Base-by-base conservation (phyloP, 2,888 invertebrate genomes). In the Tenthredo mesomela region DNA sequence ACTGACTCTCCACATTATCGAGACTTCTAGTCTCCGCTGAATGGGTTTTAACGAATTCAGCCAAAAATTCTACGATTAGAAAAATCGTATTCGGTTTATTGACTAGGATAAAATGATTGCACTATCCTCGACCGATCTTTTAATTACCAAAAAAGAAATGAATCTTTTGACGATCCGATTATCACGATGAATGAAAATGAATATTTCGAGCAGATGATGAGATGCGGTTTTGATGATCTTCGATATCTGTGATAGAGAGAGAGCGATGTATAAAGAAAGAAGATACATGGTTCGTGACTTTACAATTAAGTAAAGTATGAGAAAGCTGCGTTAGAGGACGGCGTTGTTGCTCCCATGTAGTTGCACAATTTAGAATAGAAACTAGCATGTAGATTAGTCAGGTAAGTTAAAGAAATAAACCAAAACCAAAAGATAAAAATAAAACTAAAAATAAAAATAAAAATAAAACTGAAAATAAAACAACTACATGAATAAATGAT, bases 261-360 rank as follows among this genome's bases (percentile, higher is more conserved):
- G 29, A 21, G 18, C 6, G 25, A 67, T 47, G 70, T 29, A 33
- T n/a, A 65, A 70, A 65, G 67, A 33, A 47, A 29, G 47, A 25
- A 37, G 43, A 21, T 9, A n/a, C 80, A 67, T 67, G 40, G 70
- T 29, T 40, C 4, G 33, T 12, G 6, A 43, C 83, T n/a, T 65
- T 73, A 43, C 71, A 25, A 73, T 43, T 73, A 12, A 21, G 43
- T 43, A 58, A 21, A 80, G 50, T 33, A 83, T 65, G 83, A 78
- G 6, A 43, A 47, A 67, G 47, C 85, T 71, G 75, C 43, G 75
- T 85, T 83, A 83, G 33, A 85, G 86, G 87, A 88, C 89, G 89
- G 88, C 91, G 92, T 93, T 93, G 92, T 92, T 92, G 93, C 92
- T 92, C 92, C 92, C 92, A 92, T 92, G 92, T 93, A 92, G 92